These are phyloP conservation scores for Centroberyx gerrardi DNA, from an alignment of 2,797 vertebrate genomes.

Conservation along the genomic window DNA sequence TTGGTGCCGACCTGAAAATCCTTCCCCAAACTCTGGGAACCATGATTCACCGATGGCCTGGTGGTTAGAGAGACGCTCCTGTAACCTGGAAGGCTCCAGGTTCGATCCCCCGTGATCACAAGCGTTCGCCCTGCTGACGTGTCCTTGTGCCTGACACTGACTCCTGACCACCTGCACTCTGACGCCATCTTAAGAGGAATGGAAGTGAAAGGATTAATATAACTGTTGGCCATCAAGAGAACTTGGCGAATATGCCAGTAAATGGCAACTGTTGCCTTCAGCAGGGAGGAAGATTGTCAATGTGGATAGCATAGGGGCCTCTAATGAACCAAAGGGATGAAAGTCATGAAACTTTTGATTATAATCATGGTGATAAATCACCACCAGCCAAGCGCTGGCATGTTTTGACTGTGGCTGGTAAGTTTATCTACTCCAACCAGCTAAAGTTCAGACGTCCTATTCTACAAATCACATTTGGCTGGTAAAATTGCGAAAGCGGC, in stretches of 20 bases:
- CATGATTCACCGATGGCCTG: neutral
- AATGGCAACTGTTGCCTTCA: too few relatives aligned
- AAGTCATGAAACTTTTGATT: neutral
- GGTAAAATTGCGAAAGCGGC: constrained; percentile 40
- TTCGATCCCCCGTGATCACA: neutral
- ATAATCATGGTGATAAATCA: neutral
- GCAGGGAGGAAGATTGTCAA: neutral
- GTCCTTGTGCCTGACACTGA: too few relatives aligned
- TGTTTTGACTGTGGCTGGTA: constrained; percentile 30
- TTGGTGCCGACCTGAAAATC: neutral
- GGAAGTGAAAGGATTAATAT: too few relatives aligned
- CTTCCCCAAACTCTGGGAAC: too few relatives aligned
- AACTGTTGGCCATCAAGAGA: too few relatives aligned
- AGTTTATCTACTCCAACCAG: constrained; percentile 5
- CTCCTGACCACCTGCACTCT: neutral
- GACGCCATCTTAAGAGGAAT: too few relatives aligned
- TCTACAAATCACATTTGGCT: neutral
- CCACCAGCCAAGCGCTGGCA: neutral
- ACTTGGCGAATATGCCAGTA: too few relatives aligned
- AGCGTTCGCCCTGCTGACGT: too few relatives aligned
- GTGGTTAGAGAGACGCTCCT: too few relatives aligned
- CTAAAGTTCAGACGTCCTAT: neutral
- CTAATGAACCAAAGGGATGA: neutral
- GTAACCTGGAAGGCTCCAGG: too few relatives aligned
- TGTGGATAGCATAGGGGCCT: neutral